Evolutionary conservation across 2,888 invertebrate genomes (phyloP), one percentile per base, ranked within the genome.

Genomic region (Leptura quadrifasciata): DNA sequence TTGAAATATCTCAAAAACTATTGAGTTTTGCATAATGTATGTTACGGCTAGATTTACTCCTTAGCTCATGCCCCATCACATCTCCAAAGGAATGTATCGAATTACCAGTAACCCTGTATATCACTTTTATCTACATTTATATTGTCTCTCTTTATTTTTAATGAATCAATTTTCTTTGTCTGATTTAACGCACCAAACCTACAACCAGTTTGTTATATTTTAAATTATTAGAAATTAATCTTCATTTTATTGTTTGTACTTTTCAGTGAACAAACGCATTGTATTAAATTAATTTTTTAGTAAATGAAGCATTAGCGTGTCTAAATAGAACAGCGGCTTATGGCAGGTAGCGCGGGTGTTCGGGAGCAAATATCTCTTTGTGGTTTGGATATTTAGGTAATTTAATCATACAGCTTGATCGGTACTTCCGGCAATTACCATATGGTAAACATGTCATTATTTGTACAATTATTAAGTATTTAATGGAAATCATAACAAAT

Each of bases 401-500:
- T 87, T 86, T 87, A 87, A 87, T 87, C 86, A 85, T 85, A 84
- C 84, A 79, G 82, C 85, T 83, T 88, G 87, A 88, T 87, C 87
- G 86, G 82, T 84, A 86, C 84, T 86, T 88, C 88, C 87, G 85
- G 87, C 85, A 82, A 85, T 87, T 87, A 87, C 83, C 82, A 82
- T 86, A 85, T 85, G 85, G 86, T 84, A 86, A 87, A 86, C 87
- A 86, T 87, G 86, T 86, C 86, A 88, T 87, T 88, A 87, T 85
- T 82, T 81, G 82, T 83, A 83, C 84, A 86, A 86, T 87, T 87
- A 87, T 87, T 87, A 86, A 86, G 86, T 85, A 87, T 88, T 88
- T 87, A 87, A 86, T 86, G 86, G 83, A 88, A 88, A 88, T 87
- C 87, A 86, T 87, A 86, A 86, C 86, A 87, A 87, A 86, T 87